phyloP scores from a whole-genome alignment of 2,113 vertebrate species.

The Gorsachius goisagi region DNA sequence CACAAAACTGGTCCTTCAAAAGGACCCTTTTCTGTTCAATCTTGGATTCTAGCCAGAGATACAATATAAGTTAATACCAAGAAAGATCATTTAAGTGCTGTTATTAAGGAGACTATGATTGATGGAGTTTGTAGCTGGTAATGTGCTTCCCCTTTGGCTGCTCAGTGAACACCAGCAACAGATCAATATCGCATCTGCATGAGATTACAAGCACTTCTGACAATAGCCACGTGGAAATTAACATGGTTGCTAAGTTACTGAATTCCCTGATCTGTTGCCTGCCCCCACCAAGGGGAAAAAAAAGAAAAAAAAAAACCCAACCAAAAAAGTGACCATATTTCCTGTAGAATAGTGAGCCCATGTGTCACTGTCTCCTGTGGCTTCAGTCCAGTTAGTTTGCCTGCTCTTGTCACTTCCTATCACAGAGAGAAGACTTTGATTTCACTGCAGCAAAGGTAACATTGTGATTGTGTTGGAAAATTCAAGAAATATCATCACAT shows the following conservation, averaged over 20 bases:
- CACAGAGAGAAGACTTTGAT: neutral
- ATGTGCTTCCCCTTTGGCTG: constrained; percentile 65
- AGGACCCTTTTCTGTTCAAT: constrained; percentile 9
- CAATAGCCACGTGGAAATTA: constrained; percentile 20
- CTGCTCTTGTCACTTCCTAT: neutral
- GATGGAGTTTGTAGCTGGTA: constrained; percentile 68
- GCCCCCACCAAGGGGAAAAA: too few relatives aligned
- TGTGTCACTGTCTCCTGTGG: neutral
- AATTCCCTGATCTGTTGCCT: neutral
- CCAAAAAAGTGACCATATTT: neutral
- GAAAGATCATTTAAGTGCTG: constrained; percentile 64
- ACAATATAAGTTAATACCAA: constrained; percentile 65
- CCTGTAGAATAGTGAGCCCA: neutral
- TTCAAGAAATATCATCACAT: neutral
- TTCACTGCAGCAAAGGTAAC: neutral
- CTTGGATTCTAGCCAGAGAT: constrained; percentile 55
- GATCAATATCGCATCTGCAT: constrained; percentile 74
- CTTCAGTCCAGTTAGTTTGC: neutral
- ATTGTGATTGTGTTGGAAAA: neutral
- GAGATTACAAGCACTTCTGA: constrained; percentile 68
- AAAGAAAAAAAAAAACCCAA: neutral
- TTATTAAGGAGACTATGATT: constrained; percentile 71
- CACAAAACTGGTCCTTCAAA: constrained; percentile 37
- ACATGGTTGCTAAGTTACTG: neutral
- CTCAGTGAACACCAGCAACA: constrained; percentile 57